Conservation (phyloP, 2,797 vertebrate species). For the Sorex maritimensis region DNA sequence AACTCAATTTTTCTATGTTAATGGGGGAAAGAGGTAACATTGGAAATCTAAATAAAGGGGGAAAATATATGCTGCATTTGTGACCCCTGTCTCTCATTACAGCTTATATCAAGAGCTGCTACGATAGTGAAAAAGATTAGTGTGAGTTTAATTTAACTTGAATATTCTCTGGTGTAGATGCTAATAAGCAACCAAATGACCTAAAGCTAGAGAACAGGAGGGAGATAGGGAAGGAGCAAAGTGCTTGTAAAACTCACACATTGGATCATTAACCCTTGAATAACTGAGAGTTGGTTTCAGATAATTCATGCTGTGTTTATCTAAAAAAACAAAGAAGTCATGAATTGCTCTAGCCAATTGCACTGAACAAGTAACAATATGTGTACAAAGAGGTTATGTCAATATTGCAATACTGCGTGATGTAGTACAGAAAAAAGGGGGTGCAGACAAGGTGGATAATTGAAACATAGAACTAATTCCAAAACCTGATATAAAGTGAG, state of each 20-base stretch:
- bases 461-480: constrained; percentile 64
- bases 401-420: not conserved
- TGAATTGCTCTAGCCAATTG: constrained; percentile 45
- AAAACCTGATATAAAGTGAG: constrained; percentile 34
- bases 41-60: constrained; percentile 4
- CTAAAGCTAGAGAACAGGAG: constrained; percentile 47
- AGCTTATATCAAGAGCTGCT: not conserved
- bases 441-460: constrained; percentile 22
- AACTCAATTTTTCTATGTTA: constrained; percentile 17
- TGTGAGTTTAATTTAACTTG: constrained; percentile 64
- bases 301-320: constrained; percentile 60
- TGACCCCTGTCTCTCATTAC: not conserved
- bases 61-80: not conserved
- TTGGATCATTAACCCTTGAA: constrained; percentile 68
- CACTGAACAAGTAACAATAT: not conserved
- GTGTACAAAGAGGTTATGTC: not conserved
- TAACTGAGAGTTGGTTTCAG: constrained; percentile 33
- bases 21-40: not conserved
- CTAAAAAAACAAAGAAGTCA: constrained; percentile 17
- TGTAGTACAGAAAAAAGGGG: not conserved
- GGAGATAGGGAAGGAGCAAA: constrained; percentile 27
- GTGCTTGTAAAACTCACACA: constrained; percentile 33
- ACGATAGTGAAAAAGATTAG: constrained; percentile 32
- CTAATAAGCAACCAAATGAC: constrained; percentile 61
- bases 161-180: constrained; percentile 49